Base-by-base conservation (phyloP, 2,797 vertebrate genomes). In the Micrastur ruficollis region DNA sequence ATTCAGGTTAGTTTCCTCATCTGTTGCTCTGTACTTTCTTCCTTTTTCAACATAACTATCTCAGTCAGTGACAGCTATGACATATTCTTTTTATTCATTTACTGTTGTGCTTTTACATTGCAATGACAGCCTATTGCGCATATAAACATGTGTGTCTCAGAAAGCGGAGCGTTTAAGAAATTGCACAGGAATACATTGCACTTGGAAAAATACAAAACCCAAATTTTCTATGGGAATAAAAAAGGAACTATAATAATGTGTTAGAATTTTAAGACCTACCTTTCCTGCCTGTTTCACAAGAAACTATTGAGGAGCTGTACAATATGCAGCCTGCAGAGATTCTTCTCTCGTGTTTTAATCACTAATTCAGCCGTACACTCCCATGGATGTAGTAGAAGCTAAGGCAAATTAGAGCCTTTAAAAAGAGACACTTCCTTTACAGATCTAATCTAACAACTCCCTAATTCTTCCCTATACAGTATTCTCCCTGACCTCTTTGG, bases 1-100 rank as follows among this genome's bases (percentile, higher is more conserved):
- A 49, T 81, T 86, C 56, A 74, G 29, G 14, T 65, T 81, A 20
- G 3, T 63, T 93, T 92, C 22, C 42, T 27, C 38, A 65, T 18
- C 42, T 62, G 25, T 50, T 89, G 89, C 53, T 81, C 76, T 93
- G 58, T 79, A 75, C 49, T 89, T 92, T 90, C 58, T 90, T 89
- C 47, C n/a, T 74, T 84, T 83, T 92, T 58, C 27, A 89, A 90
- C 73, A 93, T 65, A 84, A 83, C 81, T 94, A 36, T 75, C 70
- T 96, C 66, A 92, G 88, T 74, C 85, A 47, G 58, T 92, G 83
- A 70, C 58, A 90, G 70, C 73, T 81, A 70, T 94, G 86, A 72
- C 50, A 75, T 56, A 40, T 62, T 87, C 32, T 87, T 82, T 95
- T 95, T 95, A 96, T 94, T 96, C 12, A 68, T 96, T 89, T 89